These are phyloP conservation scores for Sthenelais limicola DNA, from an alignment of 2,888 invertebrate species.

Conservation along the genomic window DNA sequence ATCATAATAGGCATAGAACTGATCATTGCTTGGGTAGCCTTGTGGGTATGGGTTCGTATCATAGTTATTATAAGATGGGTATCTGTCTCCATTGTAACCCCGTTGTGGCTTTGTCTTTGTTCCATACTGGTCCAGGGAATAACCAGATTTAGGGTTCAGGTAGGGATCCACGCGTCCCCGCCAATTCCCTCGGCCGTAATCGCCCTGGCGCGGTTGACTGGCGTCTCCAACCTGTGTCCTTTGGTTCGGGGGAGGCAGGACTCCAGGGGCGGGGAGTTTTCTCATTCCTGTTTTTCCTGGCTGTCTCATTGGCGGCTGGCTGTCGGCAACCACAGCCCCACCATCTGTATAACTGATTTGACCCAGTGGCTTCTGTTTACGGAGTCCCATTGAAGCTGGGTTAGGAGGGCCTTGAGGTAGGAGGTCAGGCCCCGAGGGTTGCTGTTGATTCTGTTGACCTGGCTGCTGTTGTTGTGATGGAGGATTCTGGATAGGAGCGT, in stretches of 20 bases:
- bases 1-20: conserved; percentile 17
- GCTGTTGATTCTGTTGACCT: background rate
- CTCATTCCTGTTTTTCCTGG: background rate
- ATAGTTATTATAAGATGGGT: conserved; percentile 10
- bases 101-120: no score
- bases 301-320: background rate
- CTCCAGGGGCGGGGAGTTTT: background rate
- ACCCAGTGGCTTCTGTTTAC: conserved; percentile 5
- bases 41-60: conserved; percentile 25
- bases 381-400: no score
- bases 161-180: background rate
- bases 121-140: background rate
- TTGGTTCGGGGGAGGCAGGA: no score
- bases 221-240: no score
- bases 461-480: no score
- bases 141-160: background rate
- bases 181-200: background rate
- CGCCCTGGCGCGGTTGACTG: no score
- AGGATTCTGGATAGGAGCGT: no score
- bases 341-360: conserved; percentile 14
- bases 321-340: conserved; percentile 1
- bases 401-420: no score
- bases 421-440: no score
- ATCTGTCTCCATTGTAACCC: background rate
- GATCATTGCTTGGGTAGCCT: conserved; percentile 23